Evolutionary conservation across 2,113 vertebrate genomes (phyloP).

Genomic region (Nyctereutes procyonoides): DNA sequence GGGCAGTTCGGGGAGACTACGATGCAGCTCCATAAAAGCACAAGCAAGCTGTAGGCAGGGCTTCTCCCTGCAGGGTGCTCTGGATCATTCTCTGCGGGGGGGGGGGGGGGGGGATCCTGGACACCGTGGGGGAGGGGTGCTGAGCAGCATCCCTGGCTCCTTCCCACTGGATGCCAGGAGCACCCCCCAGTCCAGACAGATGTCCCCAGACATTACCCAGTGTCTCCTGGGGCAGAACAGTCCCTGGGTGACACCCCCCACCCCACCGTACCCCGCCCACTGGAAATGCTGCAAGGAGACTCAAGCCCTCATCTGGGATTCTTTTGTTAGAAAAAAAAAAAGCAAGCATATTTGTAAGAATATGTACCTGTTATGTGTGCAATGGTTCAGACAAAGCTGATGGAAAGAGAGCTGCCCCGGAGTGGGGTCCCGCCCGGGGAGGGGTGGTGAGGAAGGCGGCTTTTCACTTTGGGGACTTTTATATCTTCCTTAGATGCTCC

Average conservation of each 20-base stretch:
- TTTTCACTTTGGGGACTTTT: not conserved
- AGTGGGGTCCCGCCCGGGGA: rapidly evolving
- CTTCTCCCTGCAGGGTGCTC: not conserved
- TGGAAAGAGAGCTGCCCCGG: not conserved
- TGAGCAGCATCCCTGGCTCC: not conserved
- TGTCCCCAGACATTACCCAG: not conserved
- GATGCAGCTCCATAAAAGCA: not conserved
- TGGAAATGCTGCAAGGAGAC: not conserved
- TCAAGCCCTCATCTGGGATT: not conserved
- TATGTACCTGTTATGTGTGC: not conserved
- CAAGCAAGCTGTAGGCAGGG: not conserved
- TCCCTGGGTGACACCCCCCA: not conserved
- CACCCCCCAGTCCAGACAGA: not conserved
- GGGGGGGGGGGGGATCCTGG: not conserved
- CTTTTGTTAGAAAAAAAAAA: not conserved
- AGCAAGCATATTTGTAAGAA: not conserved
- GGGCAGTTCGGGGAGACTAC: not conserved
- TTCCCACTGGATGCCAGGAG: not conserved
- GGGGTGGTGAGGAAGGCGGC: not conserved
- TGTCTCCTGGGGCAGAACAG: not conserved
- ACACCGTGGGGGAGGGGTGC: not conserved
- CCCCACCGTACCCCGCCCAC: too few species aligned
- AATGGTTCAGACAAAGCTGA: not conserved
- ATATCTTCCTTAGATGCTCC: not conserved
- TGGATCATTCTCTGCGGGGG: not conserved